Evolutionary conservation across 1,140 invertebrate genomes (phyloP), one percentile per base, ranked within the genome.

Genomic region (Homalodisca vitripennis): DNA sequence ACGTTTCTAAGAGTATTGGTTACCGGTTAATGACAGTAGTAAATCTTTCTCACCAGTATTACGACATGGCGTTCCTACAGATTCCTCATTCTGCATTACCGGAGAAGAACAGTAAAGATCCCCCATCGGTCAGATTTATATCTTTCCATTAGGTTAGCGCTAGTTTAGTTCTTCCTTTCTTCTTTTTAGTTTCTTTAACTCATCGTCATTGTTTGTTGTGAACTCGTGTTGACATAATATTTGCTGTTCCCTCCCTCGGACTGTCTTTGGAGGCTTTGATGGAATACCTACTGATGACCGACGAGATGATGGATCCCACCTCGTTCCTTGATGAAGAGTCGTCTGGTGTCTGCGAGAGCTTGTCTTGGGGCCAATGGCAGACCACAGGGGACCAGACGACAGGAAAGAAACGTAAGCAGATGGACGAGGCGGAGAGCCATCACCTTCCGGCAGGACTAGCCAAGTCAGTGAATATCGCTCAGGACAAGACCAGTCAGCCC

Each of bases 61-160:
- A 69, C 63, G 69, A 72, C 32, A 72, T 74, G 74, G 71, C 74
- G 51, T 73, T 75, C 31, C 68, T 75, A 24, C 74, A 74, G 48
- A 71, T 75, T 55, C 71, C 74, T 24, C 74, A 74, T 71, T 75
- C 74, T 63, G 74, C 73, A 24, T 67, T 73, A 13, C 74, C 74
- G 48, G 74, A 75, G 70, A 75, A 75, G 60, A 75, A 75, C 63
- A 74, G 73, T 51, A 75, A 75, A 70, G 74, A 75, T 67, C 74
- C 74, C 46, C 74, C 74, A 62, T 22, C 41, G 55, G 27, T 34
- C 22, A 14, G 20, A 14, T 6, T 51, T 24, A 30, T 57, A 30
- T 29, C 20, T 17, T 67, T 55, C 47, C 41, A 12, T 57, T 57
- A 55, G 66, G 29, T 30, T 67, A 31, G 47, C 32, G 48, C 55